A percentile compares a stretch with the other conserved stretches of the same genome.
Conservation (phyloP, 2,888 invertebrate genomes). For the Coelogynopora nodosa region DNA sequence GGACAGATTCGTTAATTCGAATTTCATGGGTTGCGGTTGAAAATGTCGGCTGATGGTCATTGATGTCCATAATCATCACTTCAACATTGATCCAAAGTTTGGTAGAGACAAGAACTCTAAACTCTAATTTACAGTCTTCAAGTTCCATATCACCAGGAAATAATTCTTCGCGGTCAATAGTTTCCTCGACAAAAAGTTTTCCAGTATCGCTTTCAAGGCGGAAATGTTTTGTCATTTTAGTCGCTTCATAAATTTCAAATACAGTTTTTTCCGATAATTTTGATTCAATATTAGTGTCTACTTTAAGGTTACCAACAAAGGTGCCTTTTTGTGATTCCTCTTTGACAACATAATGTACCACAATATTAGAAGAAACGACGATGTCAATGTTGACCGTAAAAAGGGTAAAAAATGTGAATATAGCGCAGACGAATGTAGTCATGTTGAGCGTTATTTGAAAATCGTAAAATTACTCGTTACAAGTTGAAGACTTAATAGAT, state of each 20-base stretch:
- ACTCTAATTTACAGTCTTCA: conserved; percentile 34
- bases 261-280: neutral
- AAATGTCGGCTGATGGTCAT: conserved; percentile 40
- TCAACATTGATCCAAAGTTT: conserved; percentile 39
- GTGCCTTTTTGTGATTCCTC: neutral
- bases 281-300: conserved; percentile 14
- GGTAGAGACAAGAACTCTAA: conserved; percentile 27
- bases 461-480: too few relatives aligned
- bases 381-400: too few relatives aligned
- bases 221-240: conserved; percentile 21
- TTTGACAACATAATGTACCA: neutral
- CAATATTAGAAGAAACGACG: neutral
- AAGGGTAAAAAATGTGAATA: too few relatives aligned
- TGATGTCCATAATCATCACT: conserved; percentile 40
- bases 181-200: conserved; percentile 29
- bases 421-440: too few relatives aligned
- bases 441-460: too few relatives aligned
- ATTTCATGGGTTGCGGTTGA: conserved; percentile 1
- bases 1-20: conserved; percentile 39
- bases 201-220: conserved; percentile 25
- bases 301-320: conserved; percentile 20
- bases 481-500: too few relatives aligned
- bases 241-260: conserved; percentile 34
- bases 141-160: conserved; percentile 29
- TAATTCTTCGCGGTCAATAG: conserved; percentile 39